Conservation (phyloP, 2,113 vertebrate genomes). For the Scomber scombrus region DNA sequence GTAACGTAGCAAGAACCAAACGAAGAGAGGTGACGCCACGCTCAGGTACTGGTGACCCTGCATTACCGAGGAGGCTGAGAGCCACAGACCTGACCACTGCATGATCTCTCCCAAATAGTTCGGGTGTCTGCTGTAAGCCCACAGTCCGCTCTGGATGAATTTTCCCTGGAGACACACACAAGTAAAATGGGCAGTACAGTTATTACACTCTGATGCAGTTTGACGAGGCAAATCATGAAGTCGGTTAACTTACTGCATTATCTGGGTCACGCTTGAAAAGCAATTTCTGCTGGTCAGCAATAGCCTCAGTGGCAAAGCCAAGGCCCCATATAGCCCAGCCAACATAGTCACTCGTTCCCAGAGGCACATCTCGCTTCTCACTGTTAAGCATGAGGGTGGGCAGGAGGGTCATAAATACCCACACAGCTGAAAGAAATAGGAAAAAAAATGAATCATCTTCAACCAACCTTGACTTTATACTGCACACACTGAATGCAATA, state of each 20-base stretch:
- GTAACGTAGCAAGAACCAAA: constrained; percentile 86
- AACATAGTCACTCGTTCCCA: constrained; percentile 83
- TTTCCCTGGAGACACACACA: constrained; percentile 76
- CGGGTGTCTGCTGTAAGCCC: constrained; percentile 87
- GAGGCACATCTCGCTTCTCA: constrained; percentile 76
- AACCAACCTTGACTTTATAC: constrained; percentile 15
- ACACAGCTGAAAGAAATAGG: constrained; percentile 76
- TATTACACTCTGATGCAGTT: constrained; percentile 11
- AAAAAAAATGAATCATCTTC: background rate
- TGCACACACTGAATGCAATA: constrained; percentile 8
- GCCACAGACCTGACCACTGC: constrained; percentile 87
- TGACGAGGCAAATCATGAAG: background rate
- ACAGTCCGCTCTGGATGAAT: constrained; percentile 87
- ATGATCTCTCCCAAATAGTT: constrained; percentile 89
- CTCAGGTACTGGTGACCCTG: constrained; percentile 82
- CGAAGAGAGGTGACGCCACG: constrained; percentile 81
- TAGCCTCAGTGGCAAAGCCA: constrained; percentile 82
- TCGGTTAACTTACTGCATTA: constrained; percentile 81
- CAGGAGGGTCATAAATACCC: constrained; percentile 88
- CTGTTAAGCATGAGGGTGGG: constrained; percentile 88
- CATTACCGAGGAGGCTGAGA: constrained; percentile 85
- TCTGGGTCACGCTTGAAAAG: constrained; percentile 84
- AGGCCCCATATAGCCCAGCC: constrained; percentile 87
- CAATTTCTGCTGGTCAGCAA: constrained; percentile 89
- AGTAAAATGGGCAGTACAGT: background rate